Evolutionary conservation across 2,888 invertebrate genomes (phyloP), one percentile per base, ranked within the genome.

Genomic region (Sinodicranocentrus sp.): DNA sequence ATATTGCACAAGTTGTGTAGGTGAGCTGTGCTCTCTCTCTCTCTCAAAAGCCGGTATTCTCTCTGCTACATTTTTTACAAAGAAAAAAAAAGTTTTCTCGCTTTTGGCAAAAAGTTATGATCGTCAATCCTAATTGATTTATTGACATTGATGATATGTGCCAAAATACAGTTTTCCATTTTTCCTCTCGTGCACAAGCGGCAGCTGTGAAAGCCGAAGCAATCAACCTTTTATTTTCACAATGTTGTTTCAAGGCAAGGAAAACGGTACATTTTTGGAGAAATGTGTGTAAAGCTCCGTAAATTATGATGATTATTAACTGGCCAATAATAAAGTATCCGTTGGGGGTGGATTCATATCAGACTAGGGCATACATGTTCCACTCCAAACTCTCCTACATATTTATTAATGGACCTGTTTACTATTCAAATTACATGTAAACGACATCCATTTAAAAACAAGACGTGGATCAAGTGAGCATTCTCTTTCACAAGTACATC

Each of bases 121-220:
- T 59, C 59, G 25, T 59, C 59, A 25, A 65, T 76, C 43, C 67
- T 54, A 76, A 76, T 76, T 76, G 76, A 76, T 76, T 76, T 76
- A 76, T 76, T 76, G 76, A 76, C 76, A 67, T 76, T 76, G 76
- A 76, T 48, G 76, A 76, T 54, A 39, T 33, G 33, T 33, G 33
- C 33, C 33, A 33, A 33, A 10, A 33, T 6, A 10, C 3, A 33
- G 33, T n/a, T n/a, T n/a, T n/a, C n/a, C n/a, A n/a, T n/a, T n/a
- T n/a, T n/a, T n/a, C n/a, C n/a, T n/a, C n/a, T n/a, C n/a, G n/a
- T n/a, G n/a, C n/a, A n/a, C n/a, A n/a, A n/a, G n/a, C n/a, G n/a
- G n/a, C n/a, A n/a, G n/a, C n/a, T 57, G 54, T n/a, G n/a, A n/a
- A n/a, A n/a, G n/a, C n/a, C n/a, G 33, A 33, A 33, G 10, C 33